phyloP scores from a whole-genome alignment of 2,113 vertebrate species.

The Lipophrys pholis region DNA sequence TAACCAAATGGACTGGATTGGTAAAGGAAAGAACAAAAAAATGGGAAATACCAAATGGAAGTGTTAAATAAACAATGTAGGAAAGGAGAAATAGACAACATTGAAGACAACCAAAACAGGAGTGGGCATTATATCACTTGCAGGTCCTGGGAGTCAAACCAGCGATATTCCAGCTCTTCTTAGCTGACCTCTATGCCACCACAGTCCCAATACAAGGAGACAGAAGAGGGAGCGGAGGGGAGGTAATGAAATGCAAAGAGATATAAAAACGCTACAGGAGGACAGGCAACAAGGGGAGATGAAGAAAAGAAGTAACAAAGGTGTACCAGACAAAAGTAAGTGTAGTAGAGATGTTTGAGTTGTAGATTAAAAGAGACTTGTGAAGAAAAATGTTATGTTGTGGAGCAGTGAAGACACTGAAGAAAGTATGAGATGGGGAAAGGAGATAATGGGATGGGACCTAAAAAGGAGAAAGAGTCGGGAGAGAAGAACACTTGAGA shows the following conservation, averaged over 20 bases:
- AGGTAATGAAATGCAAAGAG: no score
- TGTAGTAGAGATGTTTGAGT: not conserved
- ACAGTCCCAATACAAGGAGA: not conserved
- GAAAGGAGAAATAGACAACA: no score
- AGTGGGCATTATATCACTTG: no score
- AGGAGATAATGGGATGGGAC: slow-evolving; percentile 15
- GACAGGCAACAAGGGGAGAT: not conserved
- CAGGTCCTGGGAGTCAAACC: no score
- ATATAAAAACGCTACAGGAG: not conserved
- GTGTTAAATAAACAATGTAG: no score
- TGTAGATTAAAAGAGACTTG: no score
- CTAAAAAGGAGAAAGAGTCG: slow-evolving; percentile 6
- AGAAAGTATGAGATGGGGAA: not conserved
- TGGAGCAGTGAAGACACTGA: not conserved
- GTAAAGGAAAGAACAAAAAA: not conserved
- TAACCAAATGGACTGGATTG: not conserved
- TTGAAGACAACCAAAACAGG: no score
- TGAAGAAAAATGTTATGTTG: no score
- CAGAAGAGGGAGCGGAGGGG: not conserved
- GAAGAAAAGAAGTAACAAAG: not conserved
- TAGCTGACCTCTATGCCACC: no score
- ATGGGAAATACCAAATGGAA: not conserved
- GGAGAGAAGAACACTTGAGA: not conserved
- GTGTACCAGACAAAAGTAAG: no score
- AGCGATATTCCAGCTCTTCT: no score